Evolutionary conservation across 2,113 vertebrate species (phyloP), one percentile per base, ranked within the genome.

Genomic region (Procavia capensis): DNA sequence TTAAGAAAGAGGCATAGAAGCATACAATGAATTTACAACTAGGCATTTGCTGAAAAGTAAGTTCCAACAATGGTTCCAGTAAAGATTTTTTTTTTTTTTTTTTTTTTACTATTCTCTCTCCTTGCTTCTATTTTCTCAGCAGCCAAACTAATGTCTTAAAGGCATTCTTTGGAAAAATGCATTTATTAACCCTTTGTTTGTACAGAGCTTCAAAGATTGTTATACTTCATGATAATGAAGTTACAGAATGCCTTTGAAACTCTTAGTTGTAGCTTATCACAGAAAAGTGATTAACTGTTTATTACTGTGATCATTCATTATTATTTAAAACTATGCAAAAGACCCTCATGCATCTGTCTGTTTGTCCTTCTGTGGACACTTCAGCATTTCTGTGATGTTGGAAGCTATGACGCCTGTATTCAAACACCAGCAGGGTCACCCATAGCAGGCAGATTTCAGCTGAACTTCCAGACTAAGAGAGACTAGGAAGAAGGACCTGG

Each of bases 151-250:
- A 41, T 85, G 64, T 72, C 39, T 70, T 90, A 92, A 94, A 85
- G 29, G 17, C 39, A 78, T 82, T 87, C 57, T 85, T 92, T 92
- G 76, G 90, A 66, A 89, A 84, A n/a, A n/a, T n/a, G n/a, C n/a
- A 66, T 29, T 85, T 34, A 57, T 84, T 80, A 81, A 72, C 5
- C 9, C 34, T 39, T 39, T 64, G n/a, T 90, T 59, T 50, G 4
- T 41, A 57, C 36, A 96, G 39, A 54, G 13, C 43, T 84, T 82
- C 39, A 36, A 79, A 91, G 54, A 41, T 63, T 50, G 11, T 81
- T 54, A 59, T 0, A 27, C 16, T 47, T 80, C 63, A 31, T 90
- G 27, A 68, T 31, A 84, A 84, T 81, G 3, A 80, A 84, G 59
- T 87, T 87, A 43, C 27, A 70, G 45, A 84, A 80, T 43, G 57